Evolutionary conservation across 2,113 vertebrate genomes (phyloP).

Genomic region (Narcine bancroftii): DNA sequence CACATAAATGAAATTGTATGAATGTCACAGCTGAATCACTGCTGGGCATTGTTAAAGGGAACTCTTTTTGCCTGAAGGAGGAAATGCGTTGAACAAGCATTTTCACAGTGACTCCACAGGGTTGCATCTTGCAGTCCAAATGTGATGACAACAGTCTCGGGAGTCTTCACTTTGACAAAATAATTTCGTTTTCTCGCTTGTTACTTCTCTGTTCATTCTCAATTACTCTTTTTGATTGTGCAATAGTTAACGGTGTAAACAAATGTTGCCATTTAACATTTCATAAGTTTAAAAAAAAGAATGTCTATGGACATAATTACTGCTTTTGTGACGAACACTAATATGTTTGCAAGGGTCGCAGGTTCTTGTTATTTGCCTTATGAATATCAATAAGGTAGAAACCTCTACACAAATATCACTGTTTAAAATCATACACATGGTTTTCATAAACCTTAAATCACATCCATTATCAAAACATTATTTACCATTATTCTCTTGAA

Average conservation of each 20-base stretch:
- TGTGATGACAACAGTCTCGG: not conserved
- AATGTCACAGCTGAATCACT: not conserved
- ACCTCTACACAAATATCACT: no score
- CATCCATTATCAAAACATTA: no score
- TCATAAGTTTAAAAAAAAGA: not conserved
- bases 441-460: no score
- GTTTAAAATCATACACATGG: no score
- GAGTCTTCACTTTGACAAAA: not conserved
- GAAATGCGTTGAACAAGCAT: not conserved
- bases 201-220: not conserved
- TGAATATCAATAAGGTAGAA: no score
- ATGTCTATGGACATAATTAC: not conserved
- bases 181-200: not conserved
- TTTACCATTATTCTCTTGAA: no score
- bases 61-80: not conserved
- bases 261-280: not conserved
- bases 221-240: not conserved
- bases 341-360: not conserved
- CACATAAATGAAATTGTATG: not conserved
- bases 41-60: not conserved
- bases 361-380: no score
- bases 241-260: not conserved
- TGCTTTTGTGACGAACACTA: not conserved
- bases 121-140: not conserved
- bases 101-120: not conserved